A percentile compares a stretch with the other conserved stretches of the same genome.
phyloP scores from a whole-genome alignment of 1,140 invertebrate species.

The Oryzaephilus surinamensis region DNA sequence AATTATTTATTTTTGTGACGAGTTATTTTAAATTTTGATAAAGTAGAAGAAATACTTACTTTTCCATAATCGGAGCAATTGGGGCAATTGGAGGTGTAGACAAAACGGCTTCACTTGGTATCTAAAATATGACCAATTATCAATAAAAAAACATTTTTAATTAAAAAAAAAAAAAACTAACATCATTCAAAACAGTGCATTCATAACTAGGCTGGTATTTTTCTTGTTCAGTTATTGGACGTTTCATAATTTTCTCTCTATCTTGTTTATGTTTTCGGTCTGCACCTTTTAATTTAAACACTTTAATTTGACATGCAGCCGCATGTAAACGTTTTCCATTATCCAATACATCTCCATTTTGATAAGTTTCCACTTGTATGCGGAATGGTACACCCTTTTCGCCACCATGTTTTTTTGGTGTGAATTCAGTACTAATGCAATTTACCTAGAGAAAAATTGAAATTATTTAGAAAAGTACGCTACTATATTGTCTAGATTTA shows the following conservation, averaged over 20 bases:
- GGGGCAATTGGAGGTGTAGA: slow-evolving; percentile 18
- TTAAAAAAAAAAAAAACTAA: slow-evolving; percentile 36
- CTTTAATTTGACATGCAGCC: slow-evolving; percentile 91
- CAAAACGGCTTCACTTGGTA: slow-evolving; percentile 27
- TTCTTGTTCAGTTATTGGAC: slow-evolving; percentile 76
- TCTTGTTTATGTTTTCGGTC: slow-evolving; percentile 97
- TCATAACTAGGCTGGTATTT: slow-evolving; percentile 94
- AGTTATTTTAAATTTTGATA: too few species aligned
- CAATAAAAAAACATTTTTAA: slow-evolving; percentile 1
- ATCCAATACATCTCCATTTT: slow-evolving; percentile 39
- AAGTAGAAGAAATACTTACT: slow-evolving; percentile 20
- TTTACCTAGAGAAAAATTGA: slow-evolving; percentile 56
- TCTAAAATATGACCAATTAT: slow-evolving; percentile 25
- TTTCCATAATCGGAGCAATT: slow-evolving; percentile 17
- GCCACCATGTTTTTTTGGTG: slow-evolving; percentile 94
- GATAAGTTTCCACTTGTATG: slow-evolving; percentile 82
- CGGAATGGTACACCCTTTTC: slow-evolving; percentile 96
- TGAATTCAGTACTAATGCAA: slow-evolving; percentile 96
- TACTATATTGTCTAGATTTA: slow-evolving; percentile 1
- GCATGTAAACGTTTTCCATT: slow-evolving; percentile 61
- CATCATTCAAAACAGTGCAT: slow-evolving; percentile 85
- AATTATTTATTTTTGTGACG: too few species aligned
- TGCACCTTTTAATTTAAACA: slow-evolving; percentile 87
- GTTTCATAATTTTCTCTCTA: slow-evolving; percentile 84
- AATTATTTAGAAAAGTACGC: background rate